Percentiles rank a stretch among this genome's conserved stretches.
These are phyloP conservation scores for Amorpha juglandis DNA, from an alignment of 2,888 invertebrate species.

Conservation along the genomic window DNA sequence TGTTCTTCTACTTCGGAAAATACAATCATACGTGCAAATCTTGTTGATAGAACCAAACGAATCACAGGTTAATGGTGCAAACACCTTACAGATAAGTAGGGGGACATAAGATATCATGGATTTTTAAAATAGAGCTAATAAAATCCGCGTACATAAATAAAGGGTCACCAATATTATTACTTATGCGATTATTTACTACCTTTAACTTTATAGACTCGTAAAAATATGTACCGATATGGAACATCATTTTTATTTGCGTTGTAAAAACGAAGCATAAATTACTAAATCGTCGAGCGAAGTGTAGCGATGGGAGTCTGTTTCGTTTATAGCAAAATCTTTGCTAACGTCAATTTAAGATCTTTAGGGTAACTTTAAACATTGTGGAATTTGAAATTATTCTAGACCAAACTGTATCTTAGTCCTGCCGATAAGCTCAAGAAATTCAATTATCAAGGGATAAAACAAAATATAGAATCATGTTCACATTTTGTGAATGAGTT, in stretches of 20 bases:
- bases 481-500: too few species aligned
- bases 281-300: slow-evolving; percentile 1
- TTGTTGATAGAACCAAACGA: background rate
- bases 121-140: slow-evolving; percentile 22
- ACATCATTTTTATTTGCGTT: slow-evolving; percentile 31
- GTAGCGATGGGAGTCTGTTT: background rate
- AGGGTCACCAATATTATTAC: slow-evolving; percentile 36
- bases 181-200: slow-evolving; percentile 41
- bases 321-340: too few species aligned
- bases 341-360: too few species aligned
- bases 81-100: background rate
- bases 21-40: too few species aligned
- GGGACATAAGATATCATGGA: background rate
- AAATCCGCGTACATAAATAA: slow-evolving; percentile 25
- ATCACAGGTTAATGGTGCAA: background rate
- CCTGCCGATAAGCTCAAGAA: too few species aligned
- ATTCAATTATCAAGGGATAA: too few species aligned
- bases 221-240: slow-evolving; percentile 17
- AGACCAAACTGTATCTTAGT: too few species aligned
- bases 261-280: slow-evolving; percentile 25
- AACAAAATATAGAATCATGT: too few species aligned
- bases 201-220: slow-evolving; percentile 28
- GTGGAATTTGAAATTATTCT: too few species aligned
- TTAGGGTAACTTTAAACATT: too few species aligned
- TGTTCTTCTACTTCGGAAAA: too few species aligned